phyloP scores from a whole-genome alignment of 2,888 invertebrate genomes.

The Clistopyga incitator region DNA sequence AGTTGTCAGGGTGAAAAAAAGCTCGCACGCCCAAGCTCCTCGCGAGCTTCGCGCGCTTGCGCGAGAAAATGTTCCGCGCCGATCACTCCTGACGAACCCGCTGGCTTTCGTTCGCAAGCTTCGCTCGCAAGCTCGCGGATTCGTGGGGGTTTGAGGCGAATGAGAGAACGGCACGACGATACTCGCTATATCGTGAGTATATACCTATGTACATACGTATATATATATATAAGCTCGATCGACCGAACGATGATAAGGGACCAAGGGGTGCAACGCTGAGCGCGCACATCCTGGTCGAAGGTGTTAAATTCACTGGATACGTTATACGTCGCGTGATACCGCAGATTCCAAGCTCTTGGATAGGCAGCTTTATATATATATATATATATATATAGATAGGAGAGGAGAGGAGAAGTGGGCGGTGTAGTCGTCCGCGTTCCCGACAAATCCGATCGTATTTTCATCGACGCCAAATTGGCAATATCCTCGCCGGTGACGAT shows the following conservation, averaged over 20 bases:
- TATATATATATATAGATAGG: constrained; percentile 15
- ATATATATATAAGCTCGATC: constrained; percentile 28
- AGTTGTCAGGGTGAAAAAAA: too few species aligned
- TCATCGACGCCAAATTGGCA: constrained; percentile 85
- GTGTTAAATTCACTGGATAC: constrained; percentile 81
- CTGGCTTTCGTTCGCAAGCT: not conserved
- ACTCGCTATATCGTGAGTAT: not conserved
- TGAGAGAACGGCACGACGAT: constrained; percentile 18
- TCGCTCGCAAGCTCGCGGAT: constrained; percentile 20
- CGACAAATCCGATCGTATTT: constrained; percentile 84
- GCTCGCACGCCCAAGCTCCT: not conserved
- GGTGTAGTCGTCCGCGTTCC: constrained; percentile 68
- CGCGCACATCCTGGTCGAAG: constrained; percentile 70
- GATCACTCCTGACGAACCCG: not conserved
- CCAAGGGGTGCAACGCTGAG: constrained; percentile 43
- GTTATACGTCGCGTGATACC: constrained; percentile 73
- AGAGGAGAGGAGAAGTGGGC: constrained; percentile 62
- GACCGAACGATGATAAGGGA: constrained; percentile 46
- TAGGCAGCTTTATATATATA: constrained; percentile 13
- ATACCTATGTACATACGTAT: too few species aligned
- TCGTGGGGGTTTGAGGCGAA: constrained; percentile 42
- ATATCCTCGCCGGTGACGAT: constrained; percentile 84
- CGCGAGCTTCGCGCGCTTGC: constrained; percentile 17
- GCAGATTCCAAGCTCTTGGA: constrained; percentile 73
- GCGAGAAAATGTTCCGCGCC: constrained; percentile 26